phyloP scores from a whole-genome alignment of 1,140 invertebrate species.

The Samia ricini region DNA sequence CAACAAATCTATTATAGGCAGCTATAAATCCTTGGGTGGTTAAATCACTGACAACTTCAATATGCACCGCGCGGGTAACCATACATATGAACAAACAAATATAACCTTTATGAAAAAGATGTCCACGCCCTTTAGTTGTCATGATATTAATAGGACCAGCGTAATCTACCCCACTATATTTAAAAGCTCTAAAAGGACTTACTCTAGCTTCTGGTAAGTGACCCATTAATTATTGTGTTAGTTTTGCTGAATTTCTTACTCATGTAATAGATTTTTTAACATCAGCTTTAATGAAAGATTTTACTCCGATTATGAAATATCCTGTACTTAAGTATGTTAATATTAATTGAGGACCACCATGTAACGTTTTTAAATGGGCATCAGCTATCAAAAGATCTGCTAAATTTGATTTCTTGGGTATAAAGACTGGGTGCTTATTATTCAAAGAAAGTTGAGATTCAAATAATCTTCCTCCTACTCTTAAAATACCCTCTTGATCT shows the following conservation, averaged over 20 bases:
- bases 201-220: background rate
- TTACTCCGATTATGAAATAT: conserved; percentile 36
- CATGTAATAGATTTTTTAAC: background rate
- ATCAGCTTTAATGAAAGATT: background rate
- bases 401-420: conserved; percentile 22
- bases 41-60: background rate
- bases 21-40: background rate
- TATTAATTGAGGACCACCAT: conserved; percentile 38
- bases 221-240: background rate
- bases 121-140: background rate
- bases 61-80: background rate
- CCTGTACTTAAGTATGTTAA: conserved; percentile 21
- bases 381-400: conserved; percentile 22
- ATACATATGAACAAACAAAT: background rate
- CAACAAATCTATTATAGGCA: conserved; percentile 16
- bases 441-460: background rate
- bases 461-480: conserved; percentile 3
- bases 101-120: background rate
- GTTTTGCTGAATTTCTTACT: background rate
- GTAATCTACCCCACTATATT: background rate
- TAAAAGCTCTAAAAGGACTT: background rate
- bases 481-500: conserved; percentile 1
- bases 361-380: conserved; percentile 36
- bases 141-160: background rate
- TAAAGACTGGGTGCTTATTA: conserved; percentile 28